Evolutionary conservation across 37 sponge, comb jelly and placozoan genomes (phyloP).

Genomic region (Crambe crambe): DNA sequence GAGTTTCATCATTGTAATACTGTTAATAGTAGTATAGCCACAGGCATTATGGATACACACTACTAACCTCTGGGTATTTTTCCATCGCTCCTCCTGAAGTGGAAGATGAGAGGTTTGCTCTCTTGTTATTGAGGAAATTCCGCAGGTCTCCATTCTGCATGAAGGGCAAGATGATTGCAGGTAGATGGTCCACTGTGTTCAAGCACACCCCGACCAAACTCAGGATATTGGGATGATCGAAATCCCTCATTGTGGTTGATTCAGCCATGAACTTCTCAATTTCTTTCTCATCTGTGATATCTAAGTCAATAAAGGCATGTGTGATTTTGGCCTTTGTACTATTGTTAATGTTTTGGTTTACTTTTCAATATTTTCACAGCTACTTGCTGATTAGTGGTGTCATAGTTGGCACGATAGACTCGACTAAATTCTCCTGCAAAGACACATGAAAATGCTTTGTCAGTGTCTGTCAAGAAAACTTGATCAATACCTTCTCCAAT

Average conservation of each 20-base stretch:
- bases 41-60: background rate
- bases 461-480: background rate
- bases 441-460: background rate
- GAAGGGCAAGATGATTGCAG: constrained; percentile 36
- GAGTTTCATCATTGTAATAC: background rate
- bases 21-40: background rate
- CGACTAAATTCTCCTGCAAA: constrained; percentile 3
- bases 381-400: background rate
- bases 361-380: constrained; percentile 31
- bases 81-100: background rate
- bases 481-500: constrained; percentile 15
- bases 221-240: constrained; percentile 58
- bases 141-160: constrained; percentile 54
- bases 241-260: constrained; percentile 26
- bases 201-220: constrained; percentile 50
- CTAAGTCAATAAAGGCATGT: background rate
- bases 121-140: constrained; percentile 25
- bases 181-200: constrained; percentile 33
- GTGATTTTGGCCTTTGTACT: background rate
- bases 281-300: constrained; percentile 4
- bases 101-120: background rate
- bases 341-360: background rate
- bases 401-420: background rate
- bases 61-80: background rate
- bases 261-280: constrained; percentile 44